Percentiles rank a stretch among this genome's conserved stretches.
Conservation (phyloP, 2,888 invertebrate species). For the Chironomus tentans region DNA sequence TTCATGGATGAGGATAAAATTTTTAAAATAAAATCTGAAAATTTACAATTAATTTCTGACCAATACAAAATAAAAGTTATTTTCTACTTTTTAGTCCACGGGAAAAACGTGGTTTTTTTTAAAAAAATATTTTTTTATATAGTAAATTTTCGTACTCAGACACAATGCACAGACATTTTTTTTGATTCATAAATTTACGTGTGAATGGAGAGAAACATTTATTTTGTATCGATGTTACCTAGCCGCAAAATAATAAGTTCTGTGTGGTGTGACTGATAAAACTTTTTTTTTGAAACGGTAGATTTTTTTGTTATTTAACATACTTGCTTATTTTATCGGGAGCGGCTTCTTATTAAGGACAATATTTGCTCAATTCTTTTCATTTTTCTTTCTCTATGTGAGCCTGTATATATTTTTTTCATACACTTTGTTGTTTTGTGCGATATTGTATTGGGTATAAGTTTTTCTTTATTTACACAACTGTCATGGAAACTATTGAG, state of each 20-base stretch:
- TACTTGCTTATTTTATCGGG: neutral
- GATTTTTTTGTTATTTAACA: neutral
- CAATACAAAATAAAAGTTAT: no score
- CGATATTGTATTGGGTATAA: no score
- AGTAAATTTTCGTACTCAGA: neutral
- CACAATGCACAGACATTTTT: neutral
- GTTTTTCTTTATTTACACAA: neutral
- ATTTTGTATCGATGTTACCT: no score
- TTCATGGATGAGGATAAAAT: no score
- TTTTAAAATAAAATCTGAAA: no score
- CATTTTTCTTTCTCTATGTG: neutral
- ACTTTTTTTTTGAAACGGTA: neutral
- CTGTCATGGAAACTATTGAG: neutral
- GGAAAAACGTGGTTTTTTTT: no score
- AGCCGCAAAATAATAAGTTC: neutral
- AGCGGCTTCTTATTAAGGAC: neutral
- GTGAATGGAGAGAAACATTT: no score
- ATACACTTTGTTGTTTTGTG: no score
- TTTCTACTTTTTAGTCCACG: no score
- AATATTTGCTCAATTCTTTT: neutral
- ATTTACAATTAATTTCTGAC: no score
- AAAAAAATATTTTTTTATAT: no score
- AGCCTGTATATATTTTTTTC: neutral
- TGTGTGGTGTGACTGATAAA: neutral
- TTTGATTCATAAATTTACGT: neutral